These are phyloP conservation scores for Plectropomus leopardus DNA, from an alignment of 2,113 vertebrate genomes.

Conservation along the genomic window DNA sequence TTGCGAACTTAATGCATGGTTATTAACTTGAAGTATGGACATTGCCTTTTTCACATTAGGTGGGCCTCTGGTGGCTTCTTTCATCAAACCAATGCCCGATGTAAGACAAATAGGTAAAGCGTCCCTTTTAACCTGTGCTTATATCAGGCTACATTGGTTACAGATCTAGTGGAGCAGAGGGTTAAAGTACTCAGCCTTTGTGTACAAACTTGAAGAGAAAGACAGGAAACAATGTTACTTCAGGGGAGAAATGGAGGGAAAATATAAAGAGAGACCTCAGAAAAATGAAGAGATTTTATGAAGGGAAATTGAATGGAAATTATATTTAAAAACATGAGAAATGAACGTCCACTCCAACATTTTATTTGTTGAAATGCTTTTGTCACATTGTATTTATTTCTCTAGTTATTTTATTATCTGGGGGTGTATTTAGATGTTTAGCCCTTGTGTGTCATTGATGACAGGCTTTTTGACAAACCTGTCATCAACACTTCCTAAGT, in stretches of 20 bases:
- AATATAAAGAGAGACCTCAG: not conserved
- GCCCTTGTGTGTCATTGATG: not conserved
- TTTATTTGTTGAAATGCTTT: conserved; percentile 15
- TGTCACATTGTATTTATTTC: conserved; percentile 33
- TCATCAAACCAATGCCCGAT: not conserved
- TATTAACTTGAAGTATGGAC: not conserved
- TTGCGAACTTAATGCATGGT: not conserved
- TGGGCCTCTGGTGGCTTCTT: conserved; percentile 2
- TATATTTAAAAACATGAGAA: conserved; percentile 1
- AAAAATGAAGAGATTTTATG: not conserved
- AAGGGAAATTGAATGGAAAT: conserved; percentile 14
- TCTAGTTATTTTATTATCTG: conserved; percentile 5
- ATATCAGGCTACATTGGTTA: not conserved
- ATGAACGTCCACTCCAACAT: conserved; percentile 31
- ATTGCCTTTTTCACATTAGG: conserved; percentile 26
- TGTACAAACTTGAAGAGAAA: not conserved
- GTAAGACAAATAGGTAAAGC: not conserved
- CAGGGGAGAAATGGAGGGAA: not conserved
- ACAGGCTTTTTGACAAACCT: not conserved
- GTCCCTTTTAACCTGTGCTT: not conserved
- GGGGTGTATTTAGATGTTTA: conserved; percentile 23
- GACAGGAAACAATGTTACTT: conserved; percentile 10
- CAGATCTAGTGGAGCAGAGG: not conserved
- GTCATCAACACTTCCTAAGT: conserved; percentile 36
- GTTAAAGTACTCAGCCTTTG: not conserved